Evolutionary conservation across 2,888 invertebrate species (phyloP).

Genomic region (Erebia palarica): DNA sequence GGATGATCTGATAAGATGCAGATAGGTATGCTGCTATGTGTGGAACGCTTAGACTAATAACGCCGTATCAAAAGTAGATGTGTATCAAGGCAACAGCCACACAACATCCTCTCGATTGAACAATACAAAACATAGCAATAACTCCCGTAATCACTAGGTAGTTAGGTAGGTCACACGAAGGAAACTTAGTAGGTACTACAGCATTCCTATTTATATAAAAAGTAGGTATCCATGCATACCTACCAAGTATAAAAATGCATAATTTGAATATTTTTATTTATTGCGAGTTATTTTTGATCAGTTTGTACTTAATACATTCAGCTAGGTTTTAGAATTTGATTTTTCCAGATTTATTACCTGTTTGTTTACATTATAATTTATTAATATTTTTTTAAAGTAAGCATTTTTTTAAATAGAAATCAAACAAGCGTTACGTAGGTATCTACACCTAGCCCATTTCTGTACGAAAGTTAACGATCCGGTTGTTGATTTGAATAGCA

Average conservation of each 20-base stretch:
- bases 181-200: not conserved
- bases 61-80: constrained; percentile 18
- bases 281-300: too few relatives aligned
- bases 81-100: constrained; percentile 35
- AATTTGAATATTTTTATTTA: not conserved
- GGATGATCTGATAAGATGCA: constrained; percentile 14
- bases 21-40: constrained; percentile 14
- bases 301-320: too few relatives aligned
- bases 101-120: constrained; percentile 36
- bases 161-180: too few relatives aligned
- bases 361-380: not conserved
- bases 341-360: not conserved
- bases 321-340: not conserved
- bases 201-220: not conserved
- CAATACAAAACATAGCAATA: constrained; percentile 27
- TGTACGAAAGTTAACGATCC: too few relatives aligned
- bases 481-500: too few relatives aligned
- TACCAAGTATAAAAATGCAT: not conserved
- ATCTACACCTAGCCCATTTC: too few relatives aligned
- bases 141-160: not conserved
- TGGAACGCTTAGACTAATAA: too few relatives aligned
- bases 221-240: not conserved
- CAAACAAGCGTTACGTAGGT: too few relatives aligned
- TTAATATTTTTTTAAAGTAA: too few relatives aligned
- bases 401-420: too few relatives aligned